Percentiles rank a stretch among this genome's conserved stretches.
These are phyloP conservation scores for Cecropterus lyciades DNA, from an alignment of 1,140 invertebrate species.

Conservation along the genomic window DNA sequence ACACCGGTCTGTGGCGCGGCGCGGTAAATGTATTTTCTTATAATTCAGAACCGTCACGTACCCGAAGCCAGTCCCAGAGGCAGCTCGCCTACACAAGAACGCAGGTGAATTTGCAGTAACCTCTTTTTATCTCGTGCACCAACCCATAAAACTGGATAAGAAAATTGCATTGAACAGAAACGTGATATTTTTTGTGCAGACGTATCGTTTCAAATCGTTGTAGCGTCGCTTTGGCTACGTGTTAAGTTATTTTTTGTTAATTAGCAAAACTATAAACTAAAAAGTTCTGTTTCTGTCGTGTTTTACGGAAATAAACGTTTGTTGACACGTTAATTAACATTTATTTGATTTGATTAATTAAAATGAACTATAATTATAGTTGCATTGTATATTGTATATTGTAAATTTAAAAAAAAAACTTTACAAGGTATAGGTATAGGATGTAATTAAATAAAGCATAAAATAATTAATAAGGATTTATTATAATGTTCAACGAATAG, in stretches of 20 bases:
- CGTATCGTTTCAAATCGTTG: conserved; percentile 22
- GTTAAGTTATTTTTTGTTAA: background rate
- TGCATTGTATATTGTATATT: too few relatives aligned
- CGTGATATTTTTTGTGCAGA: conserved; percentile 43
- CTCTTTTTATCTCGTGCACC: conserved; percentile 69
- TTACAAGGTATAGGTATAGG: too few relatives aligned
- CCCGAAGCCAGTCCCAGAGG: conserved; percentile 58
- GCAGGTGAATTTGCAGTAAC: conserved; percentile 76
- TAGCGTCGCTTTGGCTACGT: background rate
- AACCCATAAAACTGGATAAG: conserved; percentile 70
- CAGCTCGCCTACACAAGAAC: conserved; percentile 59
- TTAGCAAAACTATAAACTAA: background rate
- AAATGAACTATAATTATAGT: too few relatives aligned
- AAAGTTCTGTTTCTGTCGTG: background rate
- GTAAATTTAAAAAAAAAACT: too few relatives aligned
- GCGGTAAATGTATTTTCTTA: conserved; percentile 81
- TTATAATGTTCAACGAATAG: too few relatives aligned
- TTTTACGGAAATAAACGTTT: background rate
- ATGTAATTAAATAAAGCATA: too few relatives aligned
- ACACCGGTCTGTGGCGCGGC: conserved; percentile 59
- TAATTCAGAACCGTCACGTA: conserved; percentile 80
- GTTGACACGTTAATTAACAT: too few relatives aligned
- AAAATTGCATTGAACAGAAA: conserved; percentile 69
- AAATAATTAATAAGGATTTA: too few relatives aligned
- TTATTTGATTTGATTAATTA: too few relatives aligned